phyloP scores from a whole-genome alignment of 2,797 vertebrate species.

The Poecilia gillii region DNA sequence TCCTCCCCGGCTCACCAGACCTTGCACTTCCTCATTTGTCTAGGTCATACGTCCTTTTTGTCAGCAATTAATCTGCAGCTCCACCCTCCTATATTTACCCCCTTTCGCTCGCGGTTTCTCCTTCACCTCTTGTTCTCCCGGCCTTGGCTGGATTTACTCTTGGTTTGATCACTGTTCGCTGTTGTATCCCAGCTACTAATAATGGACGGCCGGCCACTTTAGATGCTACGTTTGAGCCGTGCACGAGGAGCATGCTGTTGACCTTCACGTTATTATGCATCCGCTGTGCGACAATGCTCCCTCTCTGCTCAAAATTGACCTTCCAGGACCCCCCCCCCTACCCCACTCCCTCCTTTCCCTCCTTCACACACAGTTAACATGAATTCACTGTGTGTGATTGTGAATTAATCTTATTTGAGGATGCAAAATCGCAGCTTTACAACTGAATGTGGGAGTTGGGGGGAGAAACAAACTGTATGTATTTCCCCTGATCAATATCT shows the following conservation, averaged over 20 bases:
- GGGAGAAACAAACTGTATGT: conserved; percentile 18
- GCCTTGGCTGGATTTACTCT: conserved; percentile 73
- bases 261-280: conserved; percentile 77
- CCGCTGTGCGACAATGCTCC: conserved; percentile 61
- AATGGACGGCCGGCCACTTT: conserved; percentile 61
- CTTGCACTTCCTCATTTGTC: conserved; percentile 78
- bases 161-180: conserved; percentile 61
- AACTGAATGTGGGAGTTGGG: conserved; percentile 5
- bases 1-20: conserved; percentile 67
- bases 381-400: conserved; percentile 31
- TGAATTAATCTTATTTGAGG: conserved; percentile 34
- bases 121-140: conserved; percentile 72
- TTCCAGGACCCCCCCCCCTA: conserved; percentile 39
- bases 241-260: conserved; percentile 68
- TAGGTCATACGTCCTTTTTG: conserved; percentile 76
- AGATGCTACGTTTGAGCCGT: conserved; percentile 57
- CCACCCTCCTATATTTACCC: conserved; percentile 73
- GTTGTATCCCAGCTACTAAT: conserved; percentile 58
- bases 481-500: conserved; percentile 43
- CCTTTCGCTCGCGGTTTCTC: conserved; percentile 66
- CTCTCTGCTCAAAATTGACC: conserved; percentile 57
- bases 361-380: conserved; percentile 36
- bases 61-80: conserved; percentile 79
- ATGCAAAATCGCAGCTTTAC: not conserved
- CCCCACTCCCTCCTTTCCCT: too few relatives aligned